Percentiles rank a stretch among this genome's conserved stretches.
These are phyloP conservation scores for Mamestra brassicae DNA, from an alignment of 2,888 invertebrate genomes.

Conservation along the genomic window DNA sequence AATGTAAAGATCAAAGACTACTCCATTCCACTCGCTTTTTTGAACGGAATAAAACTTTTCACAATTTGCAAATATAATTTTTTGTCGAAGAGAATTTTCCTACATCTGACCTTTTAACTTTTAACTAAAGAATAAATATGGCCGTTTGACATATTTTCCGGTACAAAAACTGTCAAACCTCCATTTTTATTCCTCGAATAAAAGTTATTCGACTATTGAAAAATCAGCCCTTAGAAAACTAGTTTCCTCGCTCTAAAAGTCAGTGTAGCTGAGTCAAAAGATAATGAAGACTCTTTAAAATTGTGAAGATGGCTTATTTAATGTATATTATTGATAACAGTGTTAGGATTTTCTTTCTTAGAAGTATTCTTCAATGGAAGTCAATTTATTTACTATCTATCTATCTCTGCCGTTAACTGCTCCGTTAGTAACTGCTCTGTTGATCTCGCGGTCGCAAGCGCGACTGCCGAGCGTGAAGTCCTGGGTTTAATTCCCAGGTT, in stretches of 20 bases:
- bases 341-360: too few relatives aligned
- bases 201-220: too few relatives aligned
- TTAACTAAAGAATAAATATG: too few relatives aligned
- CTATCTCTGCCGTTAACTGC: too few relatives aligned
- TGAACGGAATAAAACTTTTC: not conserved
- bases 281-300: conserved; percentile 3
- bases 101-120: not conserved
- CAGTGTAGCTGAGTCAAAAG: not conserved
- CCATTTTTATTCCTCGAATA: too few relatives aligned
- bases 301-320: not conserved
- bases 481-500: too few relatives aligned
- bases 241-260: conserved; percentile 13
- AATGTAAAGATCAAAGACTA: not conserved
- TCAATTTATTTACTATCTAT: too few relatives aligned
- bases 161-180: too few relatives aligned
- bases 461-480: too few relatives aligned
- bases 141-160: too few relatives aligned
- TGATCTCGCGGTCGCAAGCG: too few relatives aligned
- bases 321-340: not conserved
- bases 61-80: conserved; percentile 29
- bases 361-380: not conserved
- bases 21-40: conserved; percentile 12
- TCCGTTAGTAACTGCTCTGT: too few relatives aligned
- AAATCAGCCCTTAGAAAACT: conserved; percentile 10
- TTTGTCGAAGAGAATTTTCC: not conserved